Evolutionary conservation across 2,113 vertebrate genomes (phyloP).

Genomic region (Malurus melanocephalus): DNA sequence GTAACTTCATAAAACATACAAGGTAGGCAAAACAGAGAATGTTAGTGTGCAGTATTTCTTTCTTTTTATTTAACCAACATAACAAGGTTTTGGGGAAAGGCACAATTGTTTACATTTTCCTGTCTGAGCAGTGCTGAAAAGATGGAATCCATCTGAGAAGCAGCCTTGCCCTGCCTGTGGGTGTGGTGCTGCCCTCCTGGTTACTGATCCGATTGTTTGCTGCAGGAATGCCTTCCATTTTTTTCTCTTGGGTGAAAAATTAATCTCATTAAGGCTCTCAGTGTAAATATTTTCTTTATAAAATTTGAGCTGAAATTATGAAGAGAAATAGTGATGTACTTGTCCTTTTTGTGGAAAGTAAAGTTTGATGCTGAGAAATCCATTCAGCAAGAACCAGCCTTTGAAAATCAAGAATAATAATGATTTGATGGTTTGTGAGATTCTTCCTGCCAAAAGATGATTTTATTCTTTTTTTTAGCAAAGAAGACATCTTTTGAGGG

Average conservation of each 20-base stretch:
- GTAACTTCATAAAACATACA: background rate
- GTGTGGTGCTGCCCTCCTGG: background rate
- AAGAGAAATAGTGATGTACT: background rate
- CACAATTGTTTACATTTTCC: background rate
- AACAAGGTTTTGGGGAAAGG: background rate
- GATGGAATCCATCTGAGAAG: background rate
- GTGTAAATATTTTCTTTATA: background rate
- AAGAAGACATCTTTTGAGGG: background rate
- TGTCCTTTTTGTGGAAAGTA: background rate
- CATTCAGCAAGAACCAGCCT: background rate
- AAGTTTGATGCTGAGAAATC: background rate
- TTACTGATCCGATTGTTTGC: background rate
- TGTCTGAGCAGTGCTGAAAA: background rate
- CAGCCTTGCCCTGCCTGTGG: background rate
- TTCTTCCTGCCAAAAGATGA: background rate
- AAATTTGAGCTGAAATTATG: background rate
- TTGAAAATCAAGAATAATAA: background rate
- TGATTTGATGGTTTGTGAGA: accelerated
- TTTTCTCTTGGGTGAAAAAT: background rate
- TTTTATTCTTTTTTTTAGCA: background rate
- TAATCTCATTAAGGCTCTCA: background rate
- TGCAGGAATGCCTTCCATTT: background rate
- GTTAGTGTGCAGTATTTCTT: accelerated
- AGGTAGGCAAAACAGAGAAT: background rate
- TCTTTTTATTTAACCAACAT: background rate